Percentiles rank a stretch among this genome's conserved stretches.
These are phyloP conservation scores for Gasterosteus nipponicus DNA, from an alignment of 2,113 vertebrate genomes.

Conservation along the genomic window DNA sequence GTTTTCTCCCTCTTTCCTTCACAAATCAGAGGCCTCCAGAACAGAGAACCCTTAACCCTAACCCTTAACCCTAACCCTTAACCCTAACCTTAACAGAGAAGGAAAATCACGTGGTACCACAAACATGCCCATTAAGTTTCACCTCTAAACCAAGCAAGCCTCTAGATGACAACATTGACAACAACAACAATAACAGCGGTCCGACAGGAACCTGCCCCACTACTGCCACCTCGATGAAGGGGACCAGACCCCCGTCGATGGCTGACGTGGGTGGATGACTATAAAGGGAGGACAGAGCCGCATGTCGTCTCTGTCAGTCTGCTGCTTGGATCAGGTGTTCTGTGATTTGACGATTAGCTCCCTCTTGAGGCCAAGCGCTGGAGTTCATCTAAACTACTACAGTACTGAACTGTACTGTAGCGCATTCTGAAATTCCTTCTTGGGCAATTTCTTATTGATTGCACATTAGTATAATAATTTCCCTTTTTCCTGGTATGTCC, in stretches of 20 bases:
- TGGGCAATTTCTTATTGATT: not conserved
- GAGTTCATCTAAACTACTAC: not conserved
- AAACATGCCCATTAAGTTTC: not conserved
- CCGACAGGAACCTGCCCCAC: not conserved
- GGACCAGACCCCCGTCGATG: not conserved
- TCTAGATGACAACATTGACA: not conserved
- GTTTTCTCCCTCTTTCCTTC: not conserved
- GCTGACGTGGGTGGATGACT: fast-evolving
- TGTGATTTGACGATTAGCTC: conserved; percentile 13
- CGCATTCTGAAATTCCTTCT: not conserved
- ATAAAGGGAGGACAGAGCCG: conserved; percentile 7
- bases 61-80: too few species aligned
- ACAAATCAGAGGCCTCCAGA: not conserved
- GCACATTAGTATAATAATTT: not conserved
- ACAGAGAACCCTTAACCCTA: too few species aligned
- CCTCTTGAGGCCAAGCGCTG: not conserved
- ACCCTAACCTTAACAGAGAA: too few species aligned
- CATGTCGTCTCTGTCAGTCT: conserved; percentile 10
- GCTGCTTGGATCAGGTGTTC: conserved; percentile 27
- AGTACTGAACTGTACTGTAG: too few species aligned
- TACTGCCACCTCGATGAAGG: not conserved
- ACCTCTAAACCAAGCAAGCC: not conserved
- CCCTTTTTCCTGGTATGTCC: not conserved
- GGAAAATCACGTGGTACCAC: too few species aligned
- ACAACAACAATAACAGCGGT: not conserved